Conservation (phyloP, 2,113 vertebrate species). For the Coptodon rendalli region DNA sequence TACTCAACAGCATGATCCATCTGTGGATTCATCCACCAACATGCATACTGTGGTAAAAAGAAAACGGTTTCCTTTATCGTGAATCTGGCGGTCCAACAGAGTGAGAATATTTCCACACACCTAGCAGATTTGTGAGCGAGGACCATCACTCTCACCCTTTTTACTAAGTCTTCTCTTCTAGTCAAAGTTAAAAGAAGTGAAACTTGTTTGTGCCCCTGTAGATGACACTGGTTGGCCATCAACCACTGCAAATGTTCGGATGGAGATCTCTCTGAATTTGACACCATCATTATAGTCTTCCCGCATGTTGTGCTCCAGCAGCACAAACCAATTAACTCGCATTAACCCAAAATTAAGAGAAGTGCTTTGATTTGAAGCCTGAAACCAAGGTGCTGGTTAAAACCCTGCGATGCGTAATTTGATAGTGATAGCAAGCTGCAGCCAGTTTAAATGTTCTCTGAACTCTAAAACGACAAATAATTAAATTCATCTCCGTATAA, state of each 20-base stretch:
- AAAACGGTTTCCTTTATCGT: background rate
- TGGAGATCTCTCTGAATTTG: background rate
- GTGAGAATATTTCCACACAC: background rate
- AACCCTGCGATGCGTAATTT: background rate
- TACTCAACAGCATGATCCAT: background rate
- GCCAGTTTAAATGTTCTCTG: background rate
- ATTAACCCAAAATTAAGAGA: conserved; percentile 20
- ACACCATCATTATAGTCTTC: background rate
- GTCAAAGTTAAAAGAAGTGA: background rate
- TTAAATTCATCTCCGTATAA: background rate
- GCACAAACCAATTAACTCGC: background rate
- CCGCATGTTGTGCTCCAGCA: background rate
- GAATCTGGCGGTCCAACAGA: background rate
- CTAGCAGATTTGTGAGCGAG: background rate
- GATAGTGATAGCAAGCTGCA: background rate
- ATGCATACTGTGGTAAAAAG: background rate
- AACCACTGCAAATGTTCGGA: background rate
- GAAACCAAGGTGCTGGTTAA: background rate
- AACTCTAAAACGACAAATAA: background rate
- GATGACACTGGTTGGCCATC: background rate
- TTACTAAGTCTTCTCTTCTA: background rate
- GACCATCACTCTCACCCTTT: background rate
- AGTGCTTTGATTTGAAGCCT: conserved; percentile 3
- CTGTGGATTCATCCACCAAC: background rate
- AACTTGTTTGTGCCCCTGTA: background rate